Percentiles rank a stretch among this genome's conserved stretches.
Evolutionary conservation across 2,888 invertebrate species (phyloP).

Genomic region (Hetaerina titia): DNA sequence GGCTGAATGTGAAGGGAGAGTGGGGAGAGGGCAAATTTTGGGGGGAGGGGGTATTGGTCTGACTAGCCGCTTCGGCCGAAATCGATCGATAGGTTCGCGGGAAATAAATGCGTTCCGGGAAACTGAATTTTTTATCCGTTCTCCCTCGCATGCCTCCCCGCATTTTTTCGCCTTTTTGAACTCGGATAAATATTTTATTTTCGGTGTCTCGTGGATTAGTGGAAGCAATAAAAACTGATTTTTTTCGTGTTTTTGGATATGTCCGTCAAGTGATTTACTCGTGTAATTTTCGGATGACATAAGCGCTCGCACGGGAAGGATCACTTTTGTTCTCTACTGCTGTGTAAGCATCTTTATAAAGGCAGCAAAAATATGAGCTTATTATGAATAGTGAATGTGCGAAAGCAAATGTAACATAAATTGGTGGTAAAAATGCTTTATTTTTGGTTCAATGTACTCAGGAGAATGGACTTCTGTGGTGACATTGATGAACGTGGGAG

Average conservation of each 20-base stretch:
- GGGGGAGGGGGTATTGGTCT: slow-evolving; percentile 7
- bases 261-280: not conserved
- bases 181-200: not conserved
- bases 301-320: not conserved
- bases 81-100: slow-evolving; percentile 42
- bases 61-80: slow-evolving; percentile 40
- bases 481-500: no score
- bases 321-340: not conserved
- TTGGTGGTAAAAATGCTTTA: no score
- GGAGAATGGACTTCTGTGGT: no score
- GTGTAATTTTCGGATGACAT: not conserved
- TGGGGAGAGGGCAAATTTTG: not conserved
- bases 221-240: slow-evolving; percentile 29
- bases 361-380: not conserved
- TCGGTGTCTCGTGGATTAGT: slow-evolving; percentile 25
- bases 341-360: not conserved
- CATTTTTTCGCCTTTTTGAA: slow-evolving; percentile 12
- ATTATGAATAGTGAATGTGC: not conserved
- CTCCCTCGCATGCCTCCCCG: not conserved
- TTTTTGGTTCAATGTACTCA: no score
- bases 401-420: not conserved
- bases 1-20: not conserved
- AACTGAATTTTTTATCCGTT: slow-evolving; percentile 17
- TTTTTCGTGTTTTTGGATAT: not conserved
- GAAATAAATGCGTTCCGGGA: slow-evolving; percentile 37